These are phyloP conservation scores for Sturnira hondurensis DNA, from an alignment of 2,113 vertebrate species.

Conservation along the genomic window DNA sequence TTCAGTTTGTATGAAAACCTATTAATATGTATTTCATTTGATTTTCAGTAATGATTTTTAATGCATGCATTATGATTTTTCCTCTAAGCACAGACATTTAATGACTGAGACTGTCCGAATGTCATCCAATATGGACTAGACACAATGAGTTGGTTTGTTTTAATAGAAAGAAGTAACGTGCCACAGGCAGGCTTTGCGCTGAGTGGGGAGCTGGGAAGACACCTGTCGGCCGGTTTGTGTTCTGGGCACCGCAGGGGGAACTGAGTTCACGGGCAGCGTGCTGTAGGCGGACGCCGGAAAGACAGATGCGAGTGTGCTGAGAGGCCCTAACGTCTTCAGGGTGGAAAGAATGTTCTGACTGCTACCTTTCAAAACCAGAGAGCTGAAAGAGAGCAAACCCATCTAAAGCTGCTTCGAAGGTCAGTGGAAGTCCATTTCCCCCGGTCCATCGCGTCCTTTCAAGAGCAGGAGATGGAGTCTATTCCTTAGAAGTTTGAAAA, in stretches of 20 bases:
- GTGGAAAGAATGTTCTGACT: conserved; percentile 37
- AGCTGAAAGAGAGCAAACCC: conserved; percentile 36
- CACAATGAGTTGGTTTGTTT: not conserved
- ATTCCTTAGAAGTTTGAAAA: conserved; percentile 44
- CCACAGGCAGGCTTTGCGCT: not conserved
- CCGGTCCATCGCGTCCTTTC: conserved; percentile 32
- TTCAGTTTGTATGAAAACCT: not conserved
- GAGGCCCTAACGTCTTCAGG: not conserved
- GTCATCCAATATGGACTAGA: not conserved
- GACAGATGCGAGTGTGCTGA: not conserved
- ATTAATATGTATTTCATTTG: not conserved
- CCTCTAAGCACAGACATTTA: not conserved
- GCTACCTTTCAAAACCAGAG: not conserved
- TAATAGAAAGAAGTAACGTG: not conserved
- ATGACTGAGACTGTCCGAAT: not conserved
- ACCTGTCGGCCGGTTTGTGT: accelerated
- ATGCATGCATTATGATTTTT: not conserved
- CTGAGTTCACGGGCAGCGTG: not conserved
- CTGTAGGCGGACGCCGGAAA: not conserved
- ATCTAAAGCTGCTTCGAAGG: conserved; percentile 15
- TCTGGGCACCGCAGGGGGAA: not conserved
- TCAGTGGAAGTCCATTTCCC: conserved; percentile 23
- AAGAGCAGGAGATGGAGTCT: conserved; percentile 32
- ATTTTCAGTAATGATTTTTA: not conserved
- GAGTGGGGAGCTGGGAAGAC: not conserved